Base-by-base conservation (phyloP, 2,888 invertebrate species). In the Lamellibrachia satsuma region DNA sequence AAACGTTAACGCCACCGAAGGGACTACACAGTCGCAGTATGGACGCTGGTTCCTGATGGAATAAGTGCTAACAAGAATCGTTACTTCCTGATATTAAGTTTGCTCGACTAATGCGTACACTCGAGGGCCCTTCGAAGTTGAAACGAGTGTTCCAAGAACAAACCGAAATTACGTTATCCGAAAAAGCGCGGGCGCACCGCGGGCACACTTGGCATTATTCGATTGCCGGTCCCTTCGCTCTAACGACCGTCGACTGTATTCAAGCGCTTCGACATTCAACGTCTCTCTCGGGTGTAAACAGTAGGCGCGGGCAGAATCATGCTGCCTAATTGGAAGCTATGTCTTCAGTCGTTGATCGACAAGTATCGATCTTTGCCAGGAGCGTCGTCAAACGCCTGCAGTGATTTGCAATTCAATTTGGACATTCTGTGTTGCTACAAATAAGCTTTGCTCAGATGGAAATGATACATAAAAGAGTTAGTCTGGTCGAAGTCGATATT, bases 401-500 rank as follows among this genome's bases (percentile, higher is more conserved):
- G 75, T n/a, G 15, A 75, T 75, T 75, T 2, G 75, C 75, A 75
- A 75, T 75, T 75, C 75, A 75, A 75, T 75, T 75, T 75, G 22
- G 75, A 75, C 75, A n/a, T n/a, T 75, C 15, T n/a, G 22, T 75
- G 75, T 75, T 4, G n/a, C 75, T 15, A 15, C 75, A n/a, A 75
- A 75, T 75, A 75, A 6, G 75, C n/a, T 75, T 75, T 75, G 75
- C 75, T 75, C 75, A n/a, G 75, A 15, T 75, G 75, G n/a, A 75
- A 75, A 75, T 75, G 22, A 75, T 75, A 75, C 75, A 75, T 75
- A 75, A 75, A 75, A 75, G 75, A 75, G 75, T 75, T 75, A 75
- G n/a, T 75, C 75, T 22, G 75, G 75, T 75, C 75, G 75, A 4
- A 22, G 75, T 75, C 22, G 22, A 75, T 22, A 75, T 75, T 75